These are phyloP conservation scores for Pristionchus japonicus DNA, from an alignment of 2,888 invertebrate genomes.

Conservation along the genomic window DNA sequence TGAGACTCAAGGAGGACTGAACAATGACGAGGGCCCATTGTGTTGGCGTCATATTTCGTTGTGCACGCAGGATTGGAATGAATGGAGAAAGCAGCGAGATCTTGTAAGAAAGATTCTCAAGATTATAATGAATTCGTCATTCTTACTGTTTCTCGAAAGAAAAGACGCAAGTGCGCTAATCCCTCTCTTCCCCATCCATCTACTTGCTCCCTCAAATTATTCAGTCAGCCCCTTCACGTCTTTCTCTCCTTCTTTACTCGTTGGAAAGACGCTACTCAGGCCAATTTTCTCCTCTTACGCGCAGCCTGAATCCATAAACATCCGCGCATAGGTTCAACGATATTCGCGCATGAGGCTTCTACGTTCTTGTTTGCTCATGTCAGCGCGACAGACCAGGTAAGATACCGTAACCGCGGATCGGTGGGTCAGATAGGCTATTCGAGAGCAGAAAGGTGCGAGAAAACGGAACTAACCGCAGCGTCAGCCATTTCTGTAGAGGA, in stretches of 20 bases:
- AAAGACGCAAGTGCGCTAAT: neutral
- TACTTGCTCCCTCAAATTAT: neutral
- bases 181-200: neutral
- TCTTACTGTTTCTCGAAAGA: neutral
- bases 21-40: neutral
- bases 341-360: neutral
- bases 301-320: neutral
- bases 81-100: slow-evolving; percentile 55
- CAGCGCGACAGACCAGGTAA: no score
- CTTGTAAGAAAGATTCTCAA: neutral
- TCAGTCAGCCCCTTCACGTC: neutral
- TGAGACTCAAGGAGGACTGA: neutral
- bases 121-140: neutral
- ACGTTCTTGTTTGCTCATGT: no score
- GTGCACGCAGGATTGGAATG: slow-evolving; percentile 49
- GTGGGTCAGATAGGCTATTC: neutral
- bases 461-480: neutral
- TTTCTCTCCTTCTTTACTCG: neutral
- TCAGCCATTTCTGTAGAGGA: slow-evolving; percentile 17
- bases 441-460: neutral
- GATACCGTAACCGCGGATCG: neutral
- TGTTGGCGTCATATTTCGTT: neutral
- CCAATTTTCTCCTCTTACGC: neutral
- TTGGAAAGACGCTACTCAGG: neutral
- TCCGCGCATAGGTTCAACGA: neutral